Evolutionary conservation across 2,888 invertebrate genomes (phyloP).

Genomic region (Amblyteles armatorius): DNA sequence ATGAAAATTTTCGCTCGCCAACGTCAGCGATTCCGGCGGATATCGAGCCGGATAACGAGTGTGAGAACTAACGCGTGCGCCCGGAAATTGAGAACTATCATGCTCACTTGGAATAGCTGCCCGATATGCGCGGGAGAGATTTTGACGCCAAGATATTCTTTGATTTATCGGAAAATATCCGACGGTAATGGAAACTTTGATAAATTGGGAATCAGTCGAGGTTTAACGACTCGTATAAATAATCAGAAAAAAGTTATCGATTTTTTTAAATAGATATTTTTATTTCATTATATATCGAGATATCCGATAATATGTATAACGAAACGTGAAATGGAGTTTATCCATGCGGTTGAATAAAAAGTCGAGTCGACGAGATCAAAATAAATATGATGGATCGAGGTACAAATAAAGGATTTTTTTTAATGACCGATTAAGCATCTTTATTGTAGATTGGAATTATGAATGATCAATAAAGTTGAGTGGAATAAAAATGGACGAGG

Average conservation of each 20-base stretch:
- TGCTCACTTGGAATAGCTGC: constrained; percentile 15
- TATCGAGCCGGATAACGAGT: constrained; percentile 46
- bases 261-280: too few species aligned
- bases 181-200: neutral
- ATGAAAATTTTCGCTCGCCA: constrained; percentile 38
- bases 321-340: too few species aligned
- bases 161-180: constrained; percentile 25
- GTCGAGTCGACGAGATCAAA: too few species aligned
- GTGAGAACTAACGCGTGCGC: constrained; percentile 18
- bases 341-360: too few species aligned
- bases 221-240: neutral
- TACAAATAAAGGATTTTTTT: too few species aligned
- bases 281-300: too few species aligned
- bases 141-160: constrained; percentile 27
- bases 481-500: neutral
- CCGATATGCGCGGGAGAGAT: constrained; percentile 11
- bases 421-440: too few species aligned
- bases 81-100: constrained; percentile 5
- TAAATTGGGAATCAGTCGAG: constrained; percentile 10
- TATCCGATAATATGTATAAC: too few species aligned
- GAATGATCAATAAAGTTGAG: neutral
- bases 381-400: too few species aligned
- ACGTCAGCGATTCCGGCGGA: constrained; percentile 54
- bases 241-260: too few species aligned
- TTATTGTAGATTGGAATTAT: too few species aligned